Conservation (phyloP, 2,888 invertebrate species). For the Abrostola tripartita region DNA sequence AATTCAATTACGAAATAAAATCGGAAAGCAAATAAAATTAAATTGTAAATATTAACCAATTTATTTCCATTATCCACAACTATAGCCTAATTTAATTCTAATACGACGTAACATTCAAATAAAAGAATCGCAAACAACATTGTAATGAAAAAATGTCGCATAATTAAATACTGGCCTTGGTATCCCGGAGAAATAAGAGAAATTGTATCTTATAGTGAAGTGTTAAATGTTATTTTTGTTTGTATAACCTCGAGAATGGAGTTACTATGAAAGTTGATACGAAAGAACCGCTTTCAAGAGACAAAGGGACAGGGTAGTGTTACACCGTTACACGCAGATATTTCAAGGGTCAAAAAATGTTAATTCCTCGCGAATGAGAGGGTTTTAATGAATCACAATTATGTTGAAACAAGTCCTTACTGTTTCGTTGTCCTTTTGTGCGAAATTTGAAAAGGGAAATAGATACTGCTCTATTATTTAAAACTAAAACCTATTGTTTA, state of each 20-base stretch:
- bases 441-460: not conserved
- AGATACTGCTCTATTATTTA: not conserved
- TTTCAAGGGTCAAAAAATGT: conserved; percentile 38
- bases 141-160: conserved; percentile 20
- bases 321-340: conserved; percentile 50
- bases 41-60: conserved; percentile 30
- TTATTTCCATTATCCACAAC: conserved; percentile 20
- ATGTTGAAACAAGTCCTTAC: not conserved
- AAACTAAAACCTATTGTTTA: not conserved
- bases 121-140: conserved; percentile 5
- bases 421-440: not conserved
- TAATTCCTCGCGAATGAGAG: conserved; percentile 35
- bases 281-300: conserved; percentile 52
- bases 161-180: conserved; percentile 49
- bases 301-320: conserved; percentile 51
- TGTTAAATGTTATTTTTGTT: conserved; percentile 22
- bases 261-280: conserved; percentile 65
- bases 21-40: conserved; percentile 18
- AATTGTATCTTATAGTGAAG: conserved; percentile 28
- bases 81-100: conserved; percentile 35
- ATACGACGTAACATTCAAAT: conserved; percentile 19
- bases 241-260: conserved; percentile 49
- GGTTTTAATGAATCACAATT: conserved; percentile 13
- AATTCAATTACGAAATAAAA: conserved; percentile 27
- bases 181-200: conserved; percentile 10